Evolutionary conservation across 92 coral and sea anemone genomes (phyloP), one percentile per base, ranked within the genome.

Genomic region (Actinernus sp.): DNA sequence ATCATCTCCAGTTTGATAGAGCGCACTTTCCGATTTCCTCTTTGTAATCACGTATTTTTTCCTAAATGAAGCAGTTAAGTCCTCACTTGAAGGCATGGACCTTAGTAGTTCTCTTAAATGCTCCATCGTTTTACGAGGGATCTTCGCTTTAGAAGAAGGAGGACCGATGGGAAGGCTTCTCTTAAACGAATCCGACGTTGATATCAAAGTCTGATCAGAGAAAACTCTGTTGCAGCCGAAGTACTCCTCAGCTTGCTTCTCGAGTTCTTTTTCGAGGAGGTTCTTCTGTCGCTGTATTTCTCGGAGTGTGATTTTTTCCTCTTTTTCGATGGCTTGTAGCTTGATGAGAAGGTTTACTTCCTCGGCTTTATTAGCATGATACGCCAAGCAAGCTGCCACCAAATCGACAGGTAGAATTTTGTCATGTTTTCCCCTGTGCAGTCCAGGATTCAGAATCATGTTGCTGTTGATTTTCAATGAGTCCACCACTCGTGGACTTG

Each of bases 171-270:
- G 75, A 4, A 57, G 46, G 41, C 28, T 28, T 36, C 58, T 56
- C 45, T 43, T 80, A 26, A 40, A 57, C 0, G 77, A 55, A 43
- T 82, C 88, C 1, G 86, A 61, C 6, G 44, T 66, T 0, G 91
- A 78, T 10, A 78, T 31, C 37, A 85, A 43, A 4, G 73, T 62
- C 3, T 54, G 82, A 13, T 84, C 82, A 3, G 91, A 85, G 56
- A 85, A 85, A 4, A 85, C 82, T 1, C 91, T 71, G 31, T 85
- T 82, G 33, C 81, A 85, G 4, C 24, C 46, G 68, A 76, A 85
- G 40, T 46, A 85, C 18, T 85, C 49, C 30, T 25, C 53, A 11
- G 55, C 82, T 34, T 44, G 66, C 36, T 58, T 23, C 26, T 71
- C 50, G 14, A 78, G 54, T 27, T 85, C 91, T 44, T 13, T 58